Evolutionary conservation across 2,888 invertebrate genomes (phyloP).

Genomic region (Taphrorychus bicolor): DNA sequence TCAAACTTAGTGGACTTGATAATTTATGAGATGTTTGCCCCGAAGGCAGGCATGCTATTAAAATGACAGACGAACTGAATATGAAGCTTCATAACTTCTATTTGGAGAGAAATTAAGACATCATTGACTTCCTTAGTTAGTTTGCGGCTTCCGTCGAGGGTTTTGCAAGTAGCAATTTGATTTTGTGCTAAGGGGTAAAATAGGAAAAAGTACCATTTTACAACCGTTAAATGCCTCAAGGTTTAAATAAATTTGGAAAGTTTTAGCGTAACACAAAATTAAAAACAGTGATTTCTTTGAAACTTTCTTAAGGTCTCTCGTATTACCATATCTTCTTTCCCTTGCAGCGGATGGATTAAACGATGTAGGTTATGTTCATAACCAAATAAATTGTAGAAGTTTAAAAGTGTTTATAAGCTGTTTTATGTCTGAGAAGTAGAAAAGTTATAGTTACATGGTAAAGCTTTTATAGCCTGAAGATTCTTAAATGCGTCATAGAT

Average conservation of each 20-base stretch:
- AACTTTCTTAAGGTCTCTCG: constrained; percentile 15
- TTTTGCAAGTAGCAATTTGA: background rate
- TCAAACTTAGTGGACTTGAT: constrained; percentile 16
- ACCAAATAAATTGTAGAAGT: constrained; percentile 28
- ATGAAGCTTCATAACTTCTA: constrained; percentile 10
- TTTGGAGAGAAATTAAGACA: background rate
- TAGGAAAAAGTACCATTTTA: constrained; percentile 7
- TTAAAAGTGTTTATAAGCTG: constrained; percentile 24
- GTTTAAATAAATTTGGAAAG: constrained; percentile 5
- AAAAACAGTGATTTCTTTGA: constrained; percentile 25
- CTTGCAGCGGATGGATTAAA: too few species aligned
- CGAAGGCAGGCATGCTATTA: constrained; percentile 7
- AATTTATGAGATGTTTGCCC: constrained; percentile 21
- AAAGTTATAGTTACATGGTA: background rate
- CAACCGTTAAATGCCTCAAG: constrained; percentile 3
- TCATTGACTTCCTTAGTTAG: background rate
- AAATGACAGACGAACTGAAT: constrained; percentile 7
- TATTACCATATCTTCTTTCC: constrained; percentile 14
- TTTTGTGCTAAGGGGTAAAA: background rate
- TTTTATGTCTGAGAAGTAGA: constrained; percentile 7
- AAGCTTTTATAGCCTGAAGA: constrained; percentile 3
- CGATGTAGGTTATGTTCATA: constrained; percentile 22
- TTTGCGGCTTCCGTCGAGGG: background rate
- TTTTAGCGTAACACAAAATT: constrained; percentile 7
- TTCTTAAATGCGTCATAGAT: background rate